Conservation (phyloP, 2,797 vertebrate genomes). For the Danio jaintianensis region DNA sequence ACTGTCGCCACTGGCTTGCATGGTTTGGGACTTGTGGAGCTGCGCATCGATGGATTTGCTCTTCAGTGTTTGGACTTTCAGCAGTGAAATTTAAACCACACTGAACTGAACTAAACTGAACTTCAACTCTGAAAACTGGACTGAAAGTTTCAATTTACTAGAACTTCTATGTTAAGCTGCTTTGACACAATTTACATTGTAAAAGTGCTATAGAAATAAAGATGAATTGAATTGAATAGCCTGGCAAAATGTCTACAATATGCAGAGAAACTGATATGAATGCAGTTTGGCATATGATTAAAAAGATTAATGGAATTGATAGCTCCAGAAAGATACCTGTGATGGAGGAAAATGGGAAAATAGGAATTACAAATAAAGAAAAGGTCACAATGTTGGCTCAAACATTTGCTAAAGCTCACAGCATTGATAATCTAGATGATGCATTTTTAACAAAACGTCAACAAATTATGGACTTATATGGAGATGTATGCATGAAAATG, state of each 20-base stretch:
- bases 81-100: too few relatives aligned
- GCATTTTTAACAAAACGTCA: not conserved
- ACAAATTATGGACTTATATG: not conserved
- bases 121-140: too few relatives aligned
- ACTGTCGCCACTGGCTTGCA: too few relatives aligned
- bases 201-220: too few relatives aligned
- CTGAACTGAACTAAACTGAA: too few relatives aligned
- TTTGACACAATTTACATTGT: too few relatives aligned
- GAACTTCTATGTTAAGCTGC: too few relatives aligned
- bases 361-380: constrained; percentile 2
- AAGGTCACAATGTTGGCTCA: not conserved
- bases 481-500: not conserved
- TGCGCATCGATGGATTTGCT: too few relatives aligned
- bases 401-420: not conserved
- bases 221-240: too few relatives aligned
- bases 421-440: not conserved
- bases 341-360: not conserved
- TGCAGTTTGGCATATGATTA: constrained; percentile 2
- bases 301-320: not conserved
- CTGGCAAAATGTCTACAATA: not conserved
- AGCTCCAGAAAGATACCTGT: not conserved
- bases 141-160: too few relatives aligned
- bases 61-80: too few relatives aligned
- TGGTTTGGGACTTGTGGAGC: too few relatives aligned
- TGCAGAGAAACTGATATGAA: not conserved